Base-by-base conservation (phyloP, 92 coral and sea anemone genomes). In the Nematostella vectensis region DNA sequence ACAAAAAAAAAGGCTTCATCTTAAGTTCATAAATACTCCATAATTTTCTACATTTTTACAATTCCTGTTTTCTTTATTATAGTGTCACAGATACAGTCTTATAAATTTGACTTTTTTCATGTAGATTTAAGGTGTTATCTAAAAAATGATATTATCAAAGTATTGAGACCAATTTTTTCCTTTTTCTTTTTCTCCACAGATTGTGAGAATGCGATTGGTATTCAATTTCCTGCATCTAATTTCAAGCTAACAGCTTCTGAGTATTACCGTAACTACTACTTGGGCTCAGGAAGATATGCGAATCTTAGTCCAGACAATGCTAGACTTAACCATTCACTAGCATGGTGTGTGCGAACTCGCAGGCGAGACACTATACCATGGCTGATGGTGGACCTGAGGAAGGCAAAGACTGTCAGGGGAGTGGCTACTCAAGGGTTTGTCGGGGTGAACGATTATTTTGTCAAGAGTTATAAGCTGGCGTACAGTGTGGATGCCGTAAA, bases 391-490 rank as follows among this genome's bases (percentile, higher is more conserved):
- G 68, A 79, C 55, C 50, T 79, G 2, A 18, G 47, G 1, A n/a
- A 42, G 20, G 27, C 12, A 21, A 11, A 17, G 3, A 49, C 10
- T 3, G 40, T 79, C 40, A 72, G 39, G 43, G 76, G 58, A 2
- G 62, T 79, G 28, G 67, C 76, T 21, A 72, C 80, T 11, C 86
- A 79, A 47, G 86, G 86, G 10, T 72, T 27, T 57, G 28, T 2
- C 11, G 75, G 59, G 2, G 18, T 42, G 4, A 62, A 39, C 31
- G 67, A 57, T n/a, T 79, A 79, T 33, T 73, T 19, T 73, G 86
- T 79, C 19, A 50, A 10, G 36, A 29, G 39, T 18, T 79, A 58
- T 47, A 49, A 44, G 55, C 29, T 79, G 11, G 16, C 27, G 21
- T 61, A 55, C 48, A 73, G 86, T 29, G 30, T 12, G 15, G 63